Base-by-base conservation (phyloP, 2,797 vertebrate species). In the Halcyon badia region DNA sequence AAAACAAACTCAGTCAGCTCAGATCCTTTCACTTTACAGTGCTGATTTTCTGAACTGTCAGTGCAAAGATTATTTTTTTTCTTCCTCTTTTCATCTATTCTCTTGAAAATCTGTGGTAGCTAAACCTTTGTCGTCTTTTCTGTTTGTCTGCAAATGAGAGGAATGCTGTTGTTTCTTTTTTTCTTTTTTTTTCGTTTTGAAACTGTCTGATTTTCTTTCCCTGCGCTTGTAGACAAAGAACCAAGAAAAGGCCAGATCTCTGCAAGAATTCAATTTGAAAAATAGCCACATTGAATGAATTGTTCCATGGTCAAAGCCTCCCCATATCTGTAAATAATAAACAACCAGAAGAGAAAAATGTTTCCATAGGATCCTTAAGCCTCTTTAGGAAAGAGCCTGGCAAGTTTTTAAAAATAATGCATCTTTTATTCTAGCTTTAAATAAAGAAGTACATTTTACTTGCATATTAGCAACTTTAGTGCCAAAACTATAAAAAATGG, bases 71-170 rank as follows among this genome's bases (percentile, higher is more conserved):
- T 30, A 52, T 28, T 54, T 41, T 52, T 52, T 61, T 52, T 42
- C 24, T 46, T 41, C 9, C 58, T 80, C 89, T 90, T 88, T 91
- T 91, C 37, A 46, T 64, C 58, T 70, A 7, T 65, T 80, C 57
- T 58, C n/a, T 88, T 71, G 54, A 80, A 82, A 84, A 48, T 28
- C 57, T 14, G 16, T 33, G 30, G 46, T 54, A 64, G 77, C 39
- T 85, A 83, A 95, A 90, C 57, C 83, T 90, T 82, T 83, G 60
- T 90, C 4, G 2, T 79, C 54, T 58, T 66, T 56, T 92, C 56
- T 76, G 62, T 80, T 93, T 90, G 60, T 77, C 82, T 95, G 81
- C 57, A 87, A 84, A 58, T 77, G 58, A 91, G 68, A 85, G n/a
- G 31, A 77, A 44, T 5, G 0, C 56, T n/a, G 60, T 10, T 51